Evolutionary conservation across 2,888 invertebrate genomes (phyloP).

Genomic region (Eurois occulta): DNA sequence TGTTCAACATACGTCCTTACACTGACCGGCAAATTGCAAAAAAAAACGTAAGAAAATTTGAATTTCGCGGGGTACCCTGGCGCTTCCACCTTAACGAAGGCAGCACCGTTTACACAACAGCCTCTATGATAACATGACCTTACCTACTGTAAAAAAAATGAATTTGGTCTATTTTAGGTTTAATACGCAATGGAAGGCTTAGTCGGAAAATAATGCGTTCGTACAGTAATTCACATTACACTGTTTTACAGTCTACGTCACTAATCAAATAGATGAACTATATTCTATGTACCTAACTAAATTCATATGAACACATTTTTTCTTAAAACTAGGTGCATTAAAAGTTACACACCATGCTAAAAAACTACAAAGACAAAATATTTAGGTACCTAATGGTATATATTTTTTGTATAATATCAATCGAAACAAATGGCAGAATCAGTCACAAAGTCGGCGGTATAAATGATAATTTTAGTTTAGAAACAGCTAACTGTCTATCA

Average conservation of each 20-base stretch:
- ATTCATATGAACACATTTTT: constrained; percentile 90
- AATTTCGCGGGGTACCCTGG: neutral
- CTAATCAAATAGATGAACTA: constrained; percentile 82
- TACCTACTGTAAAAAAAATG: constrained; percentile 48
- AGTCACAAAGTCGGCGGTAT: constrained; percentile 61
- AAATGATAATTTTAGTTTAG: constrained; percentile 34
- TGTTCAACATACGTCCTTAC: neutral
- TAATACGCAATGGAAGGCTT: constrained; percentile 67
- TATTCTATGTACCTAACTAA: constrained; percentile 86
- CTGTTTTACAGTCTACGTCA: constrained; percentile 88
- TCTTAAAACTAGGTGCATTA: constrained; percentile 86
- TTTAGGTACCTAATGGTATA: constrained; percentile 70
- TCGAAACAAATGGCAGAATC: constrained; percentile 65
- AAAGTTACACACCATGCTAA: constrained; percentile 83
- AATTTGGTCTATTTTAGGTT: constrained; percentile 65
- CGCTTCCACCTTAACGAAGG: constrained; percentile 32
- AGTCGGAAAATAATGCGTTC: constrained; percentile 66
- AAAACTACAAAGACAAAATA: constrained; percentile 76
- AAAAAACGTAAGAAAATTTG: neutral
- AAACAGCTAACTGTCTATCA: constrained; percentile 3
- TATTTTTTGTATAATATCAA: constrained; percentile 68
- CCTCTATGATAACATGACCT: constrained; percentile 46
- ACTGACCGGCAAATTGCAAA: neutral
- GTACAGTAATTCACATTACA: constrained; percentile 77
- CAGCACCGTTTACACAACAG: constrained; percentile 60